Base-by-base conservation (phyloP, 1,140 invertebrate species). In the Diachasma alloeum region DNA sequence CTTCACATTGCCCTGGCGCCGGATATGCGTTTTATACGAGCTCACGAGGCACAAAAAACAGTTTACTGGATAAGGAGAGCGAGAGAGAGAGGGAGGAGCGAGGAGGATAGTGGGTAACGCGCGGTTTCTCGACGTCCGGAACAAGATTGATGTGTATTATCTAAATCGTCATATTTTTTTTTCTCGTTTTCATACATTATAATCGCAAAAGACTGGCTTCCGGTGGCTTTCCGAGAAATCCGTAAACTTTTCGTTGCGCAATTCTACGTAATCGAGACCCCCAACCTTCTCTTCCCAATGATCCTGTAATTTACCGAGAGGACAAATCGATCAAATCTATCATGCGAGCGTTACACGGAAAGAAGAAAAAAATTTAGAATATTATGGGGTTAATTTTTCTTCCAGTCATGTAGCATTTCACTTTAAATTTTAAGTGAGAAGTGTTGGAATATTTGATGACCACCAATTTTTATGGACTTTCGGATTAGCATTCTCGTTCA, bases 1-100 rank as follows among this genome's bases (percentile, higher is more conserved):
- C 81, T 81, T 79, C 82, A 87, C 85, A 82, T 82, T 86, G 86
- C 87, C 48, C 85, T 88, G 87, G 86, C 83, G 85, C 85, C 86
- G 86, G 87, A 88, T 87, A 85, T 53, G 48, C 81, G 79, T 82
- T 81, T 42, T 72, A 70, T 42, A 48, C 75, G 44, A 26, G 39
- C 37, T 63, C 75, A 76, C 46, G 19, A 72, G 37, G 59, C 53
- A 31, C 39, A 44, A 31, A 53, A 17, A 72, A 76, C 36, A 72
- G 71, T 68, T 46, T 53, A 53, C 48, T 53, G 48, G 48, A 53
- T 53, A 13, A 76, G 22, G 42, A 53, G 44, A 15, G 26, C 36
- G 15, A 42, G 42, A 53, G 44, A 15, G 26, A 53, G 15, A 42
- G 4, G 24, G 39, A 70, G 19, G 36, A 6, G 75, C 19, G 36